Evolutionary conservation across 1,140 invertebrate species (phyloP).

Genomic region (Cecropterus lyciades): DNA sequence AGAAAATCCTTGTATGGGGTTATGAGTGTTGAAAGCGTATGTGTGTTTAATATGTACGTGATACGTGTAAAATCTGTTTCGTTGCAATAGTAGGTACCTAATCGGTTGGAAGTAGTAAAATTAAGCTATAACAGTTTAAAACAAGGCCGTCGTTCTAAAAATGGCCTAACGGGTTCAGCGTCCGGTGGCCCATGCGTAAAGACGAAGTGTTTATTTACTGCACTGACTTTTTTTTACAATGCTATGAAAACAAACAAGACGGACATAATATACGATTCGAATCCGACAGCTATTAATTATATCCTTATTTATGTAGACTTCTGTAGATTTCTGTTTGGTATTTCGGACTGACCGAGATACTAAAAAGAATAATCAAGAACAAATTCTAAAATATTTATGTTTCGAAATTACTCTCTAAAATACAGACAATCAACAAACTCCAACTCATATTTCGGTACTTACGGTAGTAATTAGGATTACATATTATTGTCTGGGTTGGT

Average conservation of each 20-base stretch:
- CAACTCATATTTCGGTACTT: too few relatives aligned
- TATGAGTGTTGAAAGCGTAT: too few relatives aligned
- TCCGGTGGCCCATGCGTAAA: conserved; percentile 57
- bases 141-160: conserved; percentile 76
- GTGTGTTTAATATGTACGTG: not conserved
- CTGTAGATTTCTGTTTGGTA: too few relatives aligned
- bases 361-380: too few relatives aligned
- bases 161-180: conserved; percentile 73
- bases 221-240: conserved; percentile 42
- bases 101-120: conserved; percentile 39
- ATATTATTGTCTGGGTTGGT: too few relatives aligned
- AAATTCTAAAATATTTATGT: too few relatives aligned
- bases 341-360: too few relatives aligned
- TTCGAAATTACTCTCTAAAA: too few relatives aligned
- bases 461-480: too few relatives aligned
- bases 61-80: conserved; percentile 6
- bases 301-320: not conserved
- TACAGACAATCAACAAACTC: too few relatives aligned
- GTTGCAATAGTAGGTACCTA: conserved; percentile 18
- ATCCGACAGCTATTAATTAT: not conserved
- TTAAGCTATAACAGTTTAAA: conserved; percentile 41
- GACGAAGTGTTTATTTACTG: conserved; percentile 61
- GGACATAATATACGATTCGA: conserved; percentile 4
- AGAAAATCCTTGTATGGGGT: too few relatives aligned
- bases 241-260: conserved; percentile 54